Percentiles rank a stretch among this genome's conserved stretches.
Conservation (phyloP, 2,797 vertebrate genomes). For the Pseudomugil tenellus region DNA sequence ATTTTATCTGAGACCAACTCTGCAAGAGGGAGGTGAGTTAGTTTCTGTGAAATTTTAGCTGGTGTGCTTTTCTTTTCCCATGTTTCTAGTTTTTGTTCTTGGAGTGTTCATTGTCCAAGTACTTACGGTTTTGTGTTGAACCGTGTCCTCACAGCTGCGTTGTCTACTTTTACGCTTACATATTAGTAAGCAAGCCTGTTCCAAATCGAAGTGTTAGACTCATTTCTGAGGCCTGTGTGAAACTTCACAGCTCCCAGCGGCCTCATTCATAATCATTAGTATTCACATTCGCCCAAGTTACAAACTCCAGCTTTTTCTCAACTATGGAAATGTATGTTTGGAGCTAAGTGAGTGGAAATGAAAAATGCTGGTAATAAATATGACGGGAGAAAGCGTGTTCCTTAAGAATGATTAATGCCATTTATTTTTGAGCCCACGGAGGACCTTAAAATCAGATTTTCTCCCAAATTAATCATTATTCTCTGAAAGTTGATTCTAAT, state of each 20-base stretch:
- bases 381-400: slow-evolving; percentile 29
- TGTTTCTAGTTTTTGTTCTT: no score
- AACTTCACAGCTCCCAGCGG: slow-evolving; percentile 25
- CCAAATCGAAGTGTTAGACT: slow-evolving; percentile 37
- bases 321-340: slow-evolving; percentile 31
- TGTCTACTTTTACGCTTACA: slow-evolving; percentile 13
- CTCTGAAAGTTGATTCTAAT: slow-evolving; percentile 50
- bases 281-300: slow-evolving; percentile 36
- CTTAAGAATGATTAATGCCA: slow-evolving; percentile 56
- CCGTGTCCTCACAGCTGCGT: slow-evolving; percentile 16
- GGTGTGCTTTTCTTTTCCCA: no score
- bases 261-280: slow-evolving; percentile 63
- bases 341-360: slow-evolving; percentile 41
- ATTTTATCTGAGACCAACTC: no score
- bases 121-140: slow-evolving; percentile 8
- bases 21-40: no score
- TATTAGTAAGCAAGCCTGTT: slow-evolving; percentile 34
- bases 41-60: no score
- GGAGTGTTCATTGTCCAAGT: slow-evolving; percentile 5
- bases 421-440: slow-evolving; percentile 49
- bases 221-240: slow-evolving; percentile 40
- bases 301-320: slow-evolving; percentile 17
- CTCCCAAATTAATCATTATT: slow-evolving; percentile 50
- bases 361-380: slow-evolving; percentile 60
- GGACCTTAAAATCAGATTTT: slow-evolving; percentile 23